Percentiles rank a stretch among this genome's conserved stretches.
Conservation (phyloP, 2,797 vertebrate genomes). For the Lophius americanus region DNA sequence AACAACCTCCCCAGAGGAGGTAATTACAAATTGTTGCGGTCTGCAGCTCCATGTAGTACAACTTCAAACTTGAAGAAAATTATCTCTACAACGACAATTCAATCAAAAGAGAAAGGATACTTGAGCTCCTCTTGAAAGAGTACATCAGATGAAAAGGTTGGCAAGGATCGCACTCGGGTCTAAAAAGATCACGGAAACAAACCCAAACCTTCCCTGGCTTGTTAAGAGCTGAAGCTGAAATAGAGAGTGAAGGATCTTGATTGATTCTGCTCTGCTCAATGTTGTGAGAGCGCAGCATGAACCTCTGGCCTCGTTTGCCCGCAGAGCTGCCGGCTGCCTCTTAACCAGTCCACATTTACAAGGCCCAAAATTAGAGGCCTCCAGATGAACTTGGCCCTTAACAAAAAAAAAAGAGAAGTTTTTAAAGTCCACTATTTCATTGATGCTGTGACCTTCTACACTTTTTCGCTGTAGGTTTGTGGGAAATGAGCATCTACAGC, state of each 20-base stretch:
- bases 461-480: slow-evolving; percentile 34
- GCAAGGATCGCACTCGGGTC: background rate
- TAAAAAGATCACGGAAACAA: background rate
- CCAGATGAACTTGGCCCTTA: slow-evolving; percentile 64
- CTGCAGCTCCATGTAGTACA: too few relatives aligned
- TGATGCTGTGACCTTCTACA: slow-evolving; percentile 59
- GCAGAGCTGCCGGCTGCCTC: slow-evolving; percentile 66
- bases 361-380: slow-evolving; percentile 74
- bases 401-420: slow-evolving; percentile 52
- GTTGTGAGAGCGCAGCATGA: slow-evolving; percentile 28
- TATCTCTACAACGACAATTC: too few relatives aligned
- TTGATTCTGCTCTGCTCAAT: background rate
- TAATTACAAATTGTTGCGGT: too few relatives aligned
- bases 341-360: slow-evolving; percentile 72
- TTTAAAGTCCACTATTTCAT: slow-evolving; percentile 57
- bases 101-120: too few relatives aligned
- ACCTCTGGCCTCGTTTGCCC: slow-evolving; percentile 47
- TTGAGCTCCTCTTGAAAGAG: background rate
- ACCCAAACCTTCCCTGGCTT: background rate
- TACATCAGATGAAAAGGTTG: background rate
- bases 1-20: too few relatives aligned
- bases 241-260: background rate
- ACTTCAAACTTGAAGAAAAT: too few relatives aligned
- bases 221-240: slow-evolving; percentile 4
- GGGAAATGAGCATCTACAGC: slow-evolving; percentile 32